Evolutionary conservation across 2,888 invertebrate species (phyloP), one percentile per base, ranked within the genome.

Genomic region (Drosophila flavopinicola): DNA sequence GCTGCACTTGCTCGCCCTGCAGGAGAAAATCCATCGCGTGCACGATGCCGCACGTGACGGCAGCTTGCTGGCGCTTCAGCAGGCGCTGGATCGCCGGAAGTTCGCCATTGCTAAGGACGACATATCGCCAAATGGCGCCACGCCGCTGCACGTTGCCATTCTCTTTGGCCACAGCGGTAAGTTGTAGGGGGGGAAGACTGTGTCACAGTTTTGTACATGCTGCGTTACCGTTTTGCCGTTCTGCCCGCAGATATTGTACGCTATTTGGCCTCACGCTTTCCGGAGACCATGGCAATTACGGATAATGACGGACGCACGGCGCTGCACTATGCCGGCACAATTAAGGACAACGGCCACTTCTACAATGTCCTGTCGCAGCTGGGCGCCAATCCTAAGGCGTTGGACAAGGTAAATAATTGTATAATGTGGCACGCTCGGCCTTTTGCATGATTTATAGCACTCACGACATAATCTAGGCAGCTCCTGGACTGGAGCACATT

Each of bases 21-120:
- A 98, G 97, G 94, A 94, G 78, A 98, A 98, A 93, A 98, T 98
- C 75, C 95, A 95, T 70, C 94, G 95, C 63, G 97, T 98, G 24
- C 98, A 98, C 89, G 92, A 94, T 78, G 96, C 97, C 27, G 95
- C 97, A 15, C 94, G 94, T 79, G 95, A 95, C 77, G 98, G 98
- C 3, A 96, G 95, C 87, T 92, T 98, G 70, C 92, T 95, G 78
- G 96, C 97, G 78, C 92, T 98, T 52, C 97, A 97, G 91, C 94
- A 96, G 75, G 95, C 97, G 1, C 91, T 97, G 84, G 96, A 98
- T 91, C 92, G 98, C 74, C 94, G 97, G 88, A 97, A 97, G 93
- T 96, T 98, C 89, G 97, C 97, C 1, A 94, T 97, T 64, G 97
- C 98, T 15, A 94, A 95, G 78, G 97, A 98, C 90, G 94, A 95